Evolutionary conservation across 2,797 vertebrate species (phyloP).

Genomic region (Columba guinea): DNA sequence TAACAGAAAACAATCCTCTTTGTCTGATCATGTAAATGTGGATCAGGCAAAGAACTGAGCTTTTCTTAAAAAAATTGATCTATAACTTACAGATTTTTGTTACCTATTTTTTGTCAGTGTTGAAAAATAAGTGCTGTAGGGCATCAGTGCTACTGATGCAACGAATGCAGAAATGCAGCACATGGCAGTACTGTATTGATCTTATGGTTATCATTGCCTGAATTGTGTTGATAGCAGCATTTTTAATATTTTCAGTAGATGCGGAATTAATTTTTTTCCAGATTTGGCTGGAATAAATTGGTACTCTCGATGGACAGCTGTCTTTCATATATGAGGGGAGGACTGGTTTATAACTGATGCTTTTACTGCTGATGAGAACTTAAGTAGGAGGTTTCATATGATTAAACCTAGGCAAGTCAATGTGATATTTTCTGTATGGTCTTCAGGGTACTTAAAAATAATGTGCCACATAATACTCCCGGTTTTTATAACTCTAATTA

Average conservation of each 20-base stretch:
- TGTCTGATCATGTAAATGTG: background rate
- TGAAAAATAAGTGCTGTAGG: background rate
- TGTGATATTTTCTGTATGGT: background rate
- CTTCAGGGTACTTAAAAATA: background rate
- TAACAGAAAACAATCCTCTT: background rate
- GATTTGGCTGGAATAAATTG: background rate
- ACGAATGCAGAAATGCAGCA: background rate
- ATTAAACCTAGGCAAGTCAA: background rate
- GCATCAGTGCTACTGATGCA: background rate
- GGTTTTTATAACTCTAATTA: background rate
- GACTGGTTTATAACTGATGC: background rate
- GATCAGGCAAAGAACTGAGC: background rate
- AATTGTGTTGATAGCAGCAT: background rate
- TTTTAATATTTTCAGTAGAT: slow-evolving; percentile 11
- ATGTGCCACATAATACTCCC: background rate
- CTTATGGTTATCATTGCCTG: background rate
- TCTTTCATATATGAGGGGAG: background rate
- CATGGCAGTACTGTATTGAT: background rate
- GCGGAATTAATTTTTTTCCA: background rate
- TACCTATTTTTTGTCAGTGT: background rate
- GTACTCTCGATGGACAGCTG: background rate
- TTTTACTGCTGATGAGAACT: background rate
- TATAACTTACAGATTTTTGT: background rate
- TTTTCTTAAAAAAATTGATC: background rate
- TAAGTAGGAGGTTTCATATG: slow-evolving; percentile 15